Evolutionary conservation across 2,113 vertebrate species (phyloP).

Genomic region (Neotoma lepida): DNA sequence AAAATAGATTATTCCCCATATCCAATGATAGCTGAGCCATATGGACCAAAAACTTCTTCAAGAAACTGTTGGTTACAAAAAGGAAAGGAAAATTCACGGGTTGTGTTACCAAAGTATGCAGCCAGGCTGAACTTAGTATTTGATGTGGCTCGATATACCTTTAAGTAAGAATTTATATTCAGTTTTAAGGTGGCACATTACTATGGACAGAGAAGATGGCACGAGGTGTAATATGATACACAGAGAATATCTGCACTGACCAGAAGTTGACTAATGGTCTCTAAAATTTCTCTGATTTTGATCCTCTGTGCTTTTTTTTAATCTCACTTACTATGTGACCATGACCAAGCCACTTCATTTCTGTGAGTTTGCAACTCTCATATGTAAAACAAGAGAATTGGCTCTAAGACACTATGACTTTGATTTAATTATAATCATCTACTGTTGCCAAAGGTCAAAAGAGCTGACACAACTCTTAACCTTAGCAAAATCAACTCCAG

Average conservation of each 20-base stretch:
- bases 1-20: background rate
- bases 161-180: background rate
- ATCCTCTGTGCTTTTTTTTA: conserved; percentile 9
- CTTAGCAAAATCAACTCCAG: conserved; percentile 60
- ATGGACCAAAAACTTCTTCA: background rate
- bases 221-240: background rate
- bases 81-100: background rate
- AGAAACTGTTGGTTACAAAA: background rate
- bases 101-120: background rate
- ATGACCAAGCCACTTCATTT: background rate
- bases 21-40: background rate
- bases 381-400: background rate
- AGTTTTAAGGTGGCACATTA: background rate
- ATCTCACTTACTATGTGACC: background rate
- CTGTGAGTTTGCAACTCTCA: conserved; percentile 9
- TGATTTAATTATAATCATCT: conserved; percentile 48
- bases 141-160: background rate
- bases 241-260: background rate
- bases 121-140: background rate
- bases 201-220: background rate
- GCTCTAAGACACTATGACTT: background rate
- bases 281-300: background rate
- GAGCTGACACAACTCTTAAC: conserved; percentile 18
- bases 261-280: background rate
- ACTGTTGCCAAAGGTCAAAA: background rate